Conservation (phyloP, 1,140 invertebrate genomes). For the Drosophila tsacasi region DNA sequence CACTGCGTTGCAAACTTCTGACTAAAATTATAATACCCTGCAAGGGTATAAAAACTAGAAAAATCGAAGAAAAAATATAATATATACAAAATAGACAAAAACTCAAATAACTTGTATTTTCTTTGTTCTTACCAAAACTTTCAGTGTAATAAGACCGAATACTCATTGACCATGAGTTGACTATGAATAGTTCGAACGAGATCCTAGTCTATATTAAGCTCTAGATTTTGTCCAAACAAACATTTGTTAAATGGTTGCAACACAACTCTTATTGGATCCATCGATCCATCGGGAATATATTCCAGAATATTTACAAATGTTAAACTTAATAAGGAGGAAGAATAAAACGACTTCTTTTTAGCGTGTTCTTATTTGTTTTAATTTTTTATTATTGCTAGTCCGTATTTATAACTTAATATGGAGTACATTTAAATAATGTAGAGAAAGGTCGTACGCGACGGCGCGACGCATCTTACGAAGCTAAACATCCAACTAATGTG, state of each 20-base stretch:
- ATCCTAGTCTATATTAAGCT: too few relatives aligned
- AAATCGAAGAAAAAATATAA: too few relatives aligned
- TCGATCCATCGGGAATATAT: not conserved
- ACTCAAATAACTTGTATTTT: too few relatives aligned
- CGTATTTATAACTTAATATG: conserved; percentile 80
- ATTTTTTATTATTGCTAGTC: conserved; percentile 73
- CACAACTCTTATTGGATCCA: too few relatives aligned
- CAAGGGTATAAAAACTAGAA: too few relatives aligned
- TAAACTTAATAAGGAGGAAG: not conserved
- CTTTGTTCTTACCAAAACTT: too few relatives aligned
- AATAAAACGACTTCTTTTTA: not conserved
- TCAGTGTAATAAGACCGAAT: too few relatives aligned
- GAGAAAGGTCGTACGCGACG: conserved; percentile 47
- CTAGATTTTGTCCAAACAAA: not conserved
- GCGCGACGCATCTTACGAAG: conserved; percentile 57
- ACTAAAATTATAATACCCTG: too few relatives aligned
- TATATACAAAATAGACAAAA: too few relatives aligned
- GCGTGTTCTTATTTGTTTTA: conserved; percentile 45
- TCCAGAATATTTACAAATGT: not conserved
- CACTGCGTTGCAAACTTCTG: too few relatives aligned
- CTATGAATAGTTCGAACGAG: too few relatives aligned
- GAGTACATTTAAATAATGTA: conserved; percentile 76
- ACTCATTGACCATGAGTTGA: too few relatives aligned
- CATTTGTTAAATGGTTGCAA: not conserved
- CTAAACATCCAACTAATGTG: conserved; percentile 80